A percentile compares a stretch with the other conserved stretches of the same genome.
Conservation (phyloP, 2,888 invertebrate species). For the Eupithecia tripunctaria region DNA sequence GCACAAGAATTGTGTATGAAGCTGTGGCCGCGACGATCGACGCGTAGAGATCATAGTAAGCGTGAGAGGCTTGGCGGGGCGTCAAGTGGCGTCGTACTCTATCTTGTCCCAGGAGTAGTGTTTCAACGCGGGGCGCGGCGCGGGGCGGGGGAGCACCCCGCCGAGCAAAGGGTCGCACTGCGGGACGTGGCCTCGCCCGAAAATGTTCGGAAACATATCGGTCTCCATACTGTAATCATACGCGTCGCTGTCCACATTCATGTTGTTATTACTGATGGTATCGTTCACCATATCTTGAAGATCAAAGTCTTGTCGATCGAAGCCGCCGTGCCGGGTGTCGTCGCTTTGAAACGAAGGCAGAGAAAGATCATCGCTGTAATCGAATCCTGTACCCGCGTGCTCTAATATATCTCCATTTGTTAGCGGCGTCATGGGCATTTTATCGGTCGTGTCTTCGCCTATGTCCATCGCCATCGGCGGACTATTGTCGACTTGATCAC, state of each 20-base stretch:
- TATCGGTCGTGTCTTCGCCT: conserved; percentile 67
- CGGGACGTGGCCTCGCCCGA: conserved; percentile 77
- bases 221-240: conserved; percentile 74
- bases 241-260: conserved; percentile 81
- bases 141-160: conserved; percentile 85
- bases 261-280: conserved; percentile 79
- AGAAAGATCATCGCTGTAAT: conserved; percentile 77
- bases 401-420: conserved; percentile 76
- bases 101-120: conserved; percentile 91
- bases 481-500: conserved; percentile 59
- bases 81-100: conserved; percentile 88
- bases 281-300: conserved; percentile 87
- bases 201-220: conserved; percentile 76
- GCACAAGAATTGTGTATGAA: conserved; percentile 30
- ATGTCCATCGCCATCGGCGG: conserved; percentile 71
- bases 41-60: conserved; percentile 57
- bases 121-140: conserved; percentile 86
- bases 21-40: conserved; percentile 31
- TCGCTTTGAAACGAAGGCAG: conserved; percentile 76
- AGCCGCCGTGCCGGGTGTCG: conserved; percentile 63
- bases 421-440: conserved; percentile 71
- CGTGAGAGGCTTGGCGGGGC: conserved; percentile 43
- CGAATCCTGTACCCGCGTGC: conserved; percentile 70
- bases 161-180: conserved; percentile 90
- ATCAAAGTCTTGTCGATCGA: conserved; percentile 77